phyloP scores from a whole-genome alignment of 2,113 vertebrate genomes.

The Thalassarche chlororhynchos region DNA sequence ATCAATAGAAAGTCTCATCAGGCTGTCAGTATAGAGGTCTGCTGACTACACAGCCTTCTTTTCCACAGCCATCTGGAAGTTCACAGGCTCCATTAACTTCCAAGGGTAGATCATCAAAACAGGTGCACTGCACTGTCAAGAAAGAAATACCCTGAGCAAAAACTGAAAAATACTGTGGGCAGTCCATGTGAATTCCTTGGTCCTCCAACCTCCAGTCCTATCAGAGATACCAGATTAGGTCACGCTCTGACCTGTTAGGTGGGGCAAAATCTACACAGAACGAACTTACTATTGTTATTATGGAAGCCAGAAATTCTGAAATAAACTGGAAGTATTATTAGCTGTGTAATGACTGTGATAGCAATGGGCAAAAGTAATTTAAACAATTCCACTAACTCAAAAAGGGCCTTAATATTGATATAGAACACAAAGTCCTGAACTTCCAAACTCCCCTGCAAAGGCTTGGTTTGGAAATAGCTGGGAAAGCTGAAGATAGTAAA shows the following conservation, averaged over 20 bases:
- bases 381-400: background rate
- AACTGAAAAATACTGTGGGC: background rate
- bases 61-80: slow-evolving; percentile 14
- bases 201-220: background rate
- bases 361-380: background rate
- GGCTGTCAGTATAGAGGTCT: background rate
- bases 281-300: background rate
- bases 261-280: background rate
- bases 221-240: background rate
- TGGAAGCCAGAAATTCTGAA: background rate
- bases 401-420: background rate
- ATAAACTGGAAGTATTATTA: background rate
- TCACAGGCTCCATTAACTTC: slow-evolving; percentile 44
- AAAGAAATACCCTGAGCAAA: background rate
- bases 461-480: background rate
- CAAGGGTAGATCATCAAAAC: slow-evolving; percentile 8
- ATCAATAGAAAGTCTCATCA: background rate
- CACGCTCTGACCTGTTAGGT: background rate
- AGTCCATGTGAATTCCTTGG: background rate
- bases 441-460: background rate
- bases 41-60: background rate
- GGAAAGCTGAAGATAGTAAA: background rate
- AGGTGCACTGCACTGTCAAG: background rate
- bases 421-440: background rate
- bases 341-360: background rate